Percentiles rank a stretch among this genome's conserved stretches.
phyloP scores from a whole-genome alignment of 2,113 vertebrate genomes.

The Lepidothrix coronata region DNA sequence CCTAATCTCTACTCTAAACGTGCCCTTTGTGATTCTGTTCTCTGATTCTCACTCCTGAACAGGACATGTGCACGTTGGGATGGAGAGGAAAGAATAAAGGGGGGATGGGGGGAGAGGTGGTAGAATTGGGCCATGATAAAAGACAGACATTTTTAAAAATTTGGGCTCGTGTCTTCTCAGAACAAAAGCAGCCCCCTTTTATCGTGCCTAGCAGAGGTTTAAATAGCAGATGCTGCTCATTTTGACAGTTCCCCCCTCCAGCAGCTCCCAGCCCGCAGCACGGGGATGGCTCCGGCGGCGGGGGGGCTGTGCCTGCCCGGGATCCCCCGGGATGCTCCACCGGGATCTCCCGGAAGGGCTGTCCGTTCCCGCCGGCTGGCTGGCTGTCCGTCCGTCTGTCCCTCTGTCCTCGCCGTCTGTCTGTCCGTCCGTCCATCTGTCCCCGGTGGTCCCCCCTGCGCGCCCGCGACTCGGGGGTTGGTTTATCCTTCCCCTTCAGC shows the following conservation, averaged over 20 bases:
- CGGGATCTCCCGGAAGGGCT: neutral
- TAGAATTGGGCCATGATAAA: neutral
- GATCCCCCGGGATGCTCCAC: neutral
- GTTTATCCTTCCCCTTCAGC: neutral
- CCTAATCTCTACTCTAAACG: neutral
- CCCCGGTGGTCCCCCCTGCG: neutral
- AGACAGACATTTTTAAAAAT: neutral
- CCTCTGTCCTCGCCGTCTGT: neutral
- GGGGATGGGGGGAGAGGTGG: neutral
- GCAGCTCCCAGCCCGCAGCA: neutral
- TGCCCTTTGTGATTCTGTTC: neutral
- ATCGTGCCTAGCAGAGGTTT: neutral
- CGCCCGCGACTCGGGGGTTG: neutral
- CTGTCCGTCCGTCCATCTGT: neutral
- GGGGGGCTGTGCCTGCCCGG: neutral
- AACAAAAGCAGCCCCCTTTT: neutral
- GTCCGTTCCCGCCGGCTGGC: neutral
- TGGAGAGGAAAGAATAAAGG: neutral
- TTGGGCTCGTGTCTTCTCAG: neutral
- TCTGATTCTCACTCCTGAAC: neutral
- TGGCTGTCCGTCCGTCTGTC: rapidly evolving
- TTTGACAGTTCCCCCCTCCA: neutral
- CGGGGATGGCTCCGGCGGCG: neutral
- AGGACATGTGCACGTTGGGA: neutral
- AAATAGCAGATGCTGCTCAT: neutral